A percentile compares a stretch with the other conserved stretches of the same genome.
Evolutionary conservation across 2,888 invertebrate genomes (phyloP).

Genomic region (Sinopyrophorus schimmeli): DNA sequence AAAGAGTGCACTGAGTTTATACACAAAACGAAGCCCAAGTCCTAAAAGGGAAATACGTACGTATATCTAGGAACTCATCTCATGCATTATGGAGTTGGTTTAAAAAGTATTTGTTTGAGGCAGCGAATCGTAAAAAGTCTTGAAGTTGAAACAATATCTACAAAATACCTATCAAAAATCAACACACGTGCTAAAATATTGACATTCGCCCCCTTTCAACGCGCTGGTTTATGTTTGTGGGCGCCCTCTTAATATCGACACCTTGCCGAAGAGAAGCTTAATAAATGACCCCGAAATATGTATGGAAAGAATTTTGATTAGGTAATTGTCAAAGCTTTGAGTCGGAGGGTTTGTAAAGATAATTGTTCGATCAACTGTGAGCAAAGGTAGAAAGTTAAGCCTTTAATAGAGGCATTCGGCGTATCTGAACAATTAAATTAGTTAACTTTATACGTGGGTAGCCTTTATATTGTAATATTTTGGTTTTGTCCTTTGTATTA

Average conservation of each 20-base stretch:
- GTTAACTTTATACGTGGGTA: constrained; percentile 9
- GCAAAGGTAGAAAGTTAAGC: not conserved
- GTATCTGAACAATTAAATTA: constrained; percentile 6
- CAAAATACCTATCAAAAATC: constrained; percentile 26
- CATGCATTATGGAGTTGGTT: constrained; percentile 23
- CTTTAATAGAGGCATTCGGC: constrained; percentile 1
- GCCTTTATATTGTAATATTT: constrained; percentile 3
- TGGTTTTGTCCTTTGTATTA: constrained; percentile 1
- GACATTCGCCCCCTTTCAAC: constrained; percentile 14
- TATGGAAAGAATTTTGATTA: no score
- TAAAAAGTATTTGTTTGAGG: constrained; percentile 26
- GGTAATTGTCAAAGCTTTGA: not conserved
- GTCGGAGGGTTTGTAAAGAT: not conserved
- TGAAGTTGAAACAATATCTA: constrained; percentile 24
- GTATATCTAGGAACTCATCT: constrained; percentile 12
- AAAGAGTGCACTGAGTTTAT: constrained; percentile 4
- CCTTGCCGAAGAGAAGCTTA: no score
- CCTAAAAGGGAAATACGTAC: constrained; percentile 10
- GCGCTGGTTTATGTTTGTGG: constrained; percentile 13
- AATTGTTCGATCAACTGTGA: not conserved
- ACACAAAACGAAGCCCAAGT: constrained; percentile 6
- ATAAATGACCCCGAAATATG: no score
- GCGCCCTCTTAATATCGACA: constrained; percentile 14
- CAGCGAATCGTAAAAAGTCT: constrained; percentile 26
- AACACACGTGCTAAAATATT: constrained; percentile 21